A percentile compares a stretch with the other conserved stretches of the same genome.
Evolutionary conservation across 2,888 invertebrate species (phyloP).

Genomic region (Allacma fusca): DNA sequence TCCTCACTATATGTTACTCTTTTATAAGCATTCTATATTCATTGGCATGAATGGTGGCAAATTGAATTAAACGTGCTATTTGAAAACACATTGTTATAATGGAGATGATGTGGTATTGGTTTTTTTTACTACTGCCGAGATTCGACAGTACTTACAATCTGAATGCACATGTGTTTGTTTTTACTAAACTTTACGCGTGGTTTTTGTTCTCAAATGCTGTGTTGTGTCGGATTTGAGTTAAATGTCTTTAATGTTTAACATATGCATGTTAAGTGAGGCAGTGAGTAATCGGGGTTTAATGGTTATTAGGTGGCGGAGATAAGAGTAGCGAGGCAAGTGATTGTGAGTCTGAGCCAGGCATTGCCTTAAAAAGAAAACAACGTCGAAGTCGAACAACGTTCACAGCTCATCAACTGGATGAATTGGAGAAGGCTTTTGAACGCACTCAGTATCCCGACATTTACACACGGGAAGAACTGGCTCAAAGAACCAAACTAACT

Average conservation of each 20-base stretch:
- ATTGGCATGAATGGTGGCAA: too few species aligned
- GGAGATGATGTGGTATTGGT: too few species aligned
- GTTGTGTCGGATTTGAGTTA: background rate
- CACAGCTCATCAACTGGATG: conserved; percentile 90
- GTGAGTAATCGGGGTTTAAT: conserved; percentile 25
- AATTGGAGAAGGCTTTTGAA: conserved; percentile 89
- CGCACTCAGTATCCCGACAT: conserved; percentile 95
- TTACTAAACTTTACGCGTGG: background rate
- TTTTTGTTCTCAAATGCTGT: background rate
- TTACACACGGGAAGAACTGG: conserved; percentile 90
- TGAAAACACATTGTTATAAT: too few species aligned
- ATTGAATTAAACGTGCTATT: too few species aligned
- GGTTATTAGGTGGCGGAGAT: conserved; percentile 60
- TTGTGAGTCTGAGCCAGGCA: conserved; percentile 89
- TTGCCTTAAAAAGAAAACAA: conserved; percentile 88
- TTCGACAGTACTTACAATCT: too few species aligned
- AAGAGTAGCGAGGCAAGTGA: conserved; percentile 72
- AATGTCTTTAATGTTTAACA: background rate
- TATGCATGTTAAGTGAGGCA: background rate
- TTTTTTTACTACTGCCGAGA: too few species aligned
- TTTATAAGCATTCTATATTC: too few species aligned
- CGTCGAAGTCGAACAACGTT: conserved; percentile 92
- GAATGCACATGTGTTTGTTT: too few species aligned
- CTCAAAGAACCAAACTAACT: conserved; percentile 87
- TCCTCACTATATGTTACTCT: too few species aligned